Conservation (phyloP, 2,113 vertebrate species). For the Indicator maculatus region DNA sequence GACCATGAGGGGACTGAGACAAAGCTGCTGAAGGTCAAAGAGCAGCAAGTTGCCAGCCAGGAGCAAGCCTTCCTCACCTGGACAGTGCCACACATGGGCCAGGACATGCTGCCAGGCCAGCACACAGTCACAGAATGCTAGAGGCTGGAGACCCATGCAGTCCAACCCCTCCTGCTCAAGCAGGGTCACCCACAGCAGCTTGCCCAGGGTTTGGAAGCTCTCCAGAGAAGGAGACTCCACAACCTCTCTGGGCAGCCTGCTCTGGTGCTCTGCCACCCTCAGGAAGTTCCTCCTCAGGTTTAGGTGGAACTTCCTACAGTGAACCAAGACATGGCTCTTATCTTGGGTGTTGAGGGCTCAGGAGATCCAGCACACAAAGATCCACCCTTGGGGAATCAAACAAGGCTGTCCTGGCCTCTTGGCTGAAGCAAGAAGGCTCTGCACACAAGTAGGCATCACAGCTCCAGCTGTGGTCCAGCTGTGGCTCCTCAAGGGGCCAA, state of each 20-base stretch:
- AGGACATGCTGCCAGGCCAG: neutral
- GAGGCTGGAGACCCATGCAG: too few species aligned
- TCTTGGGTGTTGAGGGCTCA: neutral
- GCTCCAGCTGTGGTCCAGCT: too few species aligned
- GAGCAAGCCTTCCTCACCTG: neutral
- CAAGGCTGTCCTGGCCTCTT: neutral
- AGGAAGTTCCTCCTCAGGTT: too few species aligned
- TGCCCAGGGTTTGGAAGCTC: too few species aligned
- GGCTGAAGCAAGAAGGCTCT: neutral
- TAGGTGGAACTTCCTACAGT: too few species aligned
- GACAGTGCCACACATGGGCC: rapidly evolving
- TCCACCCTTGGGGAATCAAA: neutral
- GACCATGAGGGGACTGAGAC: neutral
- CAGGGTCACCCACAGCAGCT: too few species aligned
- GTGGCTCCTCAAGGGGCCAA: neutral
- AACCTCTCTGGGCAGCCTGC: too few species aligned
- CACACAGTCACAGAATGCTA: too few species aligned
- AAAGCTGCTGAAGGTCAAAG: neutral
- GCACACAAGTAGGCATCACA: neutral
- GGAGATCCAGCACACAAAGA: neutral
- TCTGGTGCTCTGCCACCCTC: too few species aligned
- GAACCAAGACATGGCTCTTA: neutral
- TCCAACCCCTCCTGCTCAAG: too few species aligned
- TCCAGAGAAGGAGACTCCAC: too few species aligned
- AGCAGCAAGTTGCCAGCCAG: neutral